Base-by-base conservation (phyloP, 2,797 vertebrate genomes). In the Pseudomugil gertrudae region DNA sequence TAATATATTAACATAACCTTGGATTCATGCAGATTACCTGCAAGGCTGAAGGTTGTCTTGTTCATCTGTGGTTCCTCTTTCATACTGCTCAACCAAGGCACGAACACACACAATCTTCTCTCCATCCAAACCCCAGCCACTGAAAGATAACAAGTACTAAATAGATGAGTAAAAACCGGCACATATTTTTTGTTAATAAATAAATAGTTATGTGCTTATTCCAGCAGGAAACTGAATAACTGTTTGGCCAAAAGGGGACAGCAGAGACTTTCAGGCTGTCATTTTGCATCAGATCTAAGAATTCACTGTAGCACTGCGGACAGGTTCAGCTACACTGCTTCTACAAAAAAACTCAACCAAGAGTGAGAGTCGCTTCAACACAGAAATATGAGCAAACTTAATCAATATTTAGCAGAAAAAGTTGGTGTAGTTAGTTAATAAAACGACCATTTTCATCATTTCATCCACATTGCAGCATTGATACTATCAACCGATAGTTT, bases 1-100 rank as follows among this genome's bases (percentile, higher is more conserved):
- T 9, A n/a, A 43, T n/a, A 43, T 2, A 43, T 26, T 7, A 35
- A 5, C 23, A 65, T 24, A 11, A 35, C 55, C 3, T n/a, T 48
- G 7, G 48, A 26, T 57, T 11, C 7, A 9, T 19, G 45, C 15
- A 56, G 52, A 62, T 92, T 93, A 98, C 97, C 95, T 95, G 90
- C 86, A 84, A 3, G 91, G 62, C 57, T 68, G 88, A 40, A 91
- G 82, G 13, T 54, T 0, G 63, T 88, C 61, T 71, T 69, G 63
- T 57, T 94, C 84, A 78, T 96, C 90, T n/a, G 83, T 72, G 14
- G 66, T 3, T 63, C 80, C 84, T 81, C 53, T 91, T 85, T 99
- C 98, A 8, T 98, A 99, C 66, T 98, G 97, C 84, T 98, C 90
- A 54, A 99, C 98, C 79, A 99, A 90, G 0, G 96, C 95, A 5